Base-by-base conservation (phyloP, 2,888 invertebrate genomes). In the Coelinius sp. region DNA sequence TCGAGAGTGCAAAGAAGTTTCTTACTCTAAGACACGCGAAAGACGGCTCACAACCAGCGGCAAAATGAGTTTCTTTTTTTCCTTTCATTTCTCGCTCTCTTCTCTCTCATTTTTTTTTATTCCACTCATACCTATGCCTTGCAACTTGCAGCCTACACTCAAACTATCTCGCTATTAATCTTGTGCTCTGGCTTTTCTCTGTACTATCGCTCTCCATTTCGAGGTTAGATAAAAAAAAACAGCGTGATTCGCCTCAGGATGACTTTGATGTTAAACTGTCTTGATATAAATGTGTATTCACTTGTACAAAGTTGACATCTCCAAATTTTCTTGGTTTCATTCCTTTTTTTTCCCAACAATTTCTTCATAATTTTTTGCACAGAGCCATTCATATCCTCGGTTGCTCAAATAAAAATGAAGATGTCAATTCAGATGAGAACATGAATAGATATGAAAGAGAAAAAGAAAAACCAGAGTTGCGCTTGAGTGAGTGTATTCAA, bases 101-200 rank as follows among this genome's bases (percentile, higher is more conserved):
- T 22, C 12, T 12, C 5, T 22, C 22, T 38, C 14, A 14, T 59
- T 25, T n/a, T 56, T 56, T 31, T 31, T 24, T 63, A 35, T 35
- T 27, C 31, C 25, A 24, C 20, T 41, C 46, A 25, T 22, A 52
- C 38, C 35, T 17, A 17, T 49, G 10, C 31, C 35, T 59, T 17
- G 27, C 63, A 41, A 44, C 38, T 56, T 70, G 27, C 41, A 72
- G 24, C 38, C 63, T 63, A 59, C 59, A 59, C 63, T 63, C 44
- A 62, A 17, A 66, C 64, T 72, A 72, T 72, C 68, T 68, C n/a
- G 20, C 63, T 68, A 72, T 68, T 68, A 68, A 72, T 72, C 64
- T 68, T 25, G n/a, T 41, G 49, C 53, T 68, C 63, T 68, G 62
- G 38, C 52, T 68, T 68, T 68, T 68, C 63, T 71, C 63, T n/a